These are phyloP conservation scores for Drosophila seguyi DNA, from an alignment of 1,140 invertebrate species.

Conservation along the genomic window DNA sequence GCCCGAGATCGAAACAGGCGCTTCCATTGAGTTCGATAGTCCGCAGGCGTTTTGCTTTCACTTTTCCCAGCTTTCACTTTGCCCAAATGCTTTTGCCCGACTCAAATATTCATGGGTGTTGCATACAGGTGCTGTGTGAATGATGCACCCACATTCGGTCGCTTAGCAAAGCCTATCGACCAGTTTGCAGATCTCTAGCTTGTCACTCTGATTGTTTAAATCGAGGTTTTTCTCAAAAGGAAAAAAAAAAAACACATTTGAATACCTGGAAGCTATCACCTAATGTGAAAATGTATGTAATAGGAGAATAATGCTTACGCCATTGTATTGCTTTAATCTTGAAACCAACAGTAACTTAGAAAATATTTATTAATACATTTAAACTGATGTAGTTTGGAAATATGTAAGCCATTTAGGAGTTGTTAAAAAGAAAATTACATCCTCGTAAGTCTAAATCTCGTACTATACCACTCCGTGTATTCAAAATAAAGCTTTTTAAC, in stretches of 20 bases:
- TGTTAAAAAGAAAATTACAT: not conserved
- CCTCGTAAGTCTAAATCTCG: not conserved
- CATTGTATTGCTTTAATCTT: not conserved
- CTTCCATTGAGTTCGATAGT: constrained; percentile 73
- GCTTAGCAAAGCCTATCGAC: constrained; percentile 10
- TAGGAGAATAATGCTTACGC: not conserved
- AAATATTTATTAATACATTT: not conserved
- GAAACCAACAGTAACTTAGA: not conserved
- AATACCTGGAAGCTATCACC: too few relatives aligned
- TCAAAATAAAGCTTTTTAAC: not conserved
- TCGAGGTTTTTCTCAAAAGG: not conserved
- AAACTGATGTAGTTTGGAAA: too few relatives aligned
- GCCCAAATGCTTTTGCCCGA: constrained; percentile 38
- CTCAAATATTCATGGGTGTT: constrained; percentile 73
- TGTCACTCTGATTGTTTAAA: not conserved
- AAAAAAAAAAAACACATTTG: too few relatives aligned
- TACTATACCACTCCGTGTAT: not conserved
- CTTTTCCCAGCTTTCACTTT: constrained; percentile 68
- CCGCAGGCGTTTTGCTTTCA: constrained; percentile 61
- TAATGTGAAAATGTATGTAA: too few relatives aligned
- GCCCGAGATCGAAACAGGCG: constrained; percentile 13
- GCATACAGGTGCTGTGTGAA: constrained; percentile 15
- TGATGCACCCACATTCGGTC: constrained; percentile 7
- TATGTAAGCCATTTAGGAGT: too few relatives aligned
- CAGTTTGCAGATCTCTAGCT: not conserved